These are phyloP conservation scores for Oikopleura albicans DNA, from an alignment of 23 tunicate species.

Conservation along the genomic window DNA sequence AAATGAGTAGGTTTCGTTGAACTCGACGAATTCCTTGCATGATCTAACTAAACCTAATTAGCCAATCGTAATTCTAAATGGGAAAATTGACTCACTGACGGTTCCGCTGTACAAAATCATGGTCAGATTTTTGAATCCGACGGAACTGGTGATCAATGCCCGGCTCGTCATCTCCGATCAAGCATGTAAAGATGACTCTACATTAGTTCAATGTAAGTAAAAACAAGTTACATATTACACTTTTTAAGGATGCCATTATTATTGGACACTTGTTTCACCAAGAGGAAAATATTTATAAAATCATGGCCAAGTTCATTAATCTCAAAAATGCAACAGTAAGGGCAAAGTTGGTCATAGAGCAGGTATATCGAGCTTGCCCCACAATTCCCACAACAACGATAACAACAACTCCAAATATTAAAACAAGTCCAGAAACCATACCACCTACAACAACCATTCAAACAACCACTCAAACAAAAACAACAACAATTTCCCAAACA, in stretches of 20 bases:
- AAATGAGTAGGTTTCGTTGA: too few species aligned
- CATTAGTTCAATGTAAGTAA: slow-evolving; percentile 50
- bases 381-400: too few species aligned
- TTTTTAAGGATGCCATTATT: not conserved
- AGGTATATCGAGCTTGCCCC: too few species aligned
- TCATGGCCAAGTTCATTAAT: not conserved
- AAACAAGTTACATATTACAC: not conserved
- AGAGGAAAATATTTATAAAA: not conserved
- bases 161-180: not conserved
- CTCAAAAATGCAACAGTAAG: not conserved
- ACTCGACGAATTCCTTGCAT: too few species aligned
- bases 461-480: not conserved
- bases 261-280: not conserved
- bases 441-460: not conserved
- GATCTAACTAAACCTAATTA: too few species aligned
- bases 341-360: not conserved
- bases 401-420: too few species aligned
- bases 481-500: not conserved
- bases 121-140: slow-evolving; percentile 40
- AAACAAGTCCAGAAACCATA: too few species aligned
- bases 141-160: slow-evolving; percentile 18
- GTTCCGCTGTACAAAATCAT: slow-evolving; percentile 35
- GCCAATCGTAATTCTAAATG: slow-evolving; percentile 35
- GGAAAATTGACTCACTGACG: slow-evolving; percentile 8
- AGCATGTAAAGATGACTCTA: not conserved